A percentile compares a stretch with the other conserved stretches of the same genome.
phyloP scores from a whole-genome alignment of 1,140 invertebrate genomes.

The Latrodectus geometricus region DNA sequence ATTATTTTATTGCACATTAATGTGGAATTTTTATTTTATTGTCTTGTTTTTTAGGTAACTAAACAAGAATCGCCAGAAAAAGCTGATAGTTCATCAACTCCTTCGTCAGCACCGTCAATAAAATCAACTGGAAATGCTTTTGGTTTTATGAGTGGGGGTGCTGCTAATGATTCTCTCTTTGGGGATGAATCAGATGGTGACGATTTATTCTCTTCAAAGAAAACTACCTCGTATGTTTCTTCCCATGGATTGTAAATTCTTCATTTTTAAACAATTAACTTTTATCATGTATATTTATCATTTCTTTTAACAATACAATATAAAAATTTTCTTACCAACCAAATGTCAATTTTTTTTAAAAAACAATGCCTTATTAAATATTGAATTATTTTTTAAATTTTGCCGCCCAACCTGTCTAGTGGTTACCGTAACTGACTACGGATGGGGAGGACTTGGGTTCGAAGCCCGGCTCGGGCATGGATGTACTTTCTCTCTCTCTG shows the following conservation, averaged over 20 bases:
- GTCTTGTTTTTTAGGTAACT: neutral
- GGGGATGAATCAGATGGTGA: slow-evolving; percentile 52
- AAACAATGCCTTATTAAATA: too few species aligned
- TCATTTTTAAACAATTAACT: neutral
- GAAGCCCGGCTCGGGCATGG: too few species aligned
- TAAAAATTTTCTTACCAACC: too few species aligned
- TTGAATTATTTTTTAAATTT: too few species aligned
- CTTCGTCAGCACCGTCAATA: slow-evolving; percentile 35
- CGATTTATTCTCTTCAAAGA: slow-evolving; percentile 49
- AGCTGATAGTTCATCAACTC: slow-evolving; percentile 46
- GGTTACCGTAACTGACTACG: too few species aligned
- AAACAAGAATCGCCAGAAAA: slow-evolving; percentile 32
- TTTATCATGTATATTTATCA: neutral
- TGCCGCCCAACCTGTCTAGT: too few species aligned
- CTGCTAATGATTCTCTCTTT: slow-evolving; percentile 29
- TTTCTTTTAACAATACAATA: neutral
- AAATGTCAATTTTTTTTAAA: too few species aligned
- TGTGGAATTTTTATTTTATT: neutral
- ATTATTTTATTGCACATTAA: neutral
- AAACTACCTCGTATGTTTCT: neutral
- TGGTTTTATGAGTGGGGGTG: slow-evolving; percentile 28
- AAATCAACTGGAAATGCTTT: slow-evolving; percentile 47
- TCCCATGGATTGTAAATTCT: neutral
- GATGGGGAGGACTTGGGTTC: too few species aligned
- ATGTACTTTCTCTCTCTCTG: too few species aligned